These are phyloP conservation scores for Listronotus oregonensis DNA, from an alignment of 1,140 invertebrate genomes.

Conservation along the genomic window DNA sequence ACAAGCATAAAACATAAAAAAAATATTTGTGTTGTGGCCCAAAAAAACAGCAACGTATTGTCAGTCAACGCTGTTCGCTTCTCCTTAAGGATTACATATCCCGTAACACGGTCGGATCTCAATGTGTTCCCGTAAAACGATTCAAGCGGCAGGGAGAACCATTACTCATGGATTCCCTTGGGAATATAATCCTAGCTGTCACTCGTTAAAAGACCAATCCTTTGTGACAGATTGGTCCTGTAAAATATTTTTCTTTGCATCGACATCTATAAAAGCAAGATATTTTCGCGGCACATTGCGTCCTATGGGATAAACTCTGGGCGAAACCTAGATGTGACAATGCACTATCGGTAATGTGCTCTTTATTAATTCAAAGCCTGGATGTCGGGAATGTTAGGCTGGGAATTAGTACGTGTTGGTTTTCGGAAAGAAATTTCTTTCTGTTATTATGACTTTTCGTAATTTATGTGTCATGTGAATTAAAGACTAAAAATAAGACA, in stretches of 20 bases:
- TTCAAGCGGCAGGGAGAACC: constrained; percentile 42
- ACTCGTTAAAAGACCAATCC: constrained; percentile 49
- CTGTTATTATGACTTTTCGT: neutral
- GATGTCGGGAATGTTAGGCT: constrained; percentile 25
- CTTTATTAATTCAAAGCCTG: constrained; percentile 41
- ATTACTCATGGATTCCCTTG: constrained; percentile 47
- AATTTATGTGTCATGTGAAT: constrained; percentile 11
- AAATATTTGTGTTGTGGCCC: no score
- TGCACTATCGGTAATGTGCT: constrained; percentile 41
- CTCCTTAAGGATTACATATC: constrained; percentile 29
- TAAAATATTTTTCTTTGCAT: constrained; percentile 45
- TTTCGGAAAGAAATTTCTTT: constrained; percentile 12
- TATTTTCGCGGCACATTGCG: constrained; percentile 23
- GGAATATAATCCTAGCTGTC: constrained; percentile 43
- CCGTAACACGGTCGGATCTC: constrained; percentile 5
- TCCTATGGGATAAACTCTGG: constrained; percentile 29
- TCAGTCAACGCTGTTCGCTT: constrained; percentile 21
- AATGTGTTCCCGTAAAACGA: constrained; percentile 20
- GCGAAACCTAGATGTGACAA: constrained; percentile 40
- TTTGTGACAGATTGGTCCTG: constrained; percentile 48
- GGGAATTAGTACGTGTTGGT: constrained; percentile 31
- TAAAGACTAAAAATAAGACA: no score
- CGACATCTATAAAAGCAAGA: constrained; percentile 39
- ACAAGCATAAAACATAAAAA: no score
- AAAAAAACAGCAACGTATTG: neutral